These are phyloP conservation scores for human DNA, from an alignment of 2,113 vertebrate genomes.

Conservation along the genomic window DNA sequence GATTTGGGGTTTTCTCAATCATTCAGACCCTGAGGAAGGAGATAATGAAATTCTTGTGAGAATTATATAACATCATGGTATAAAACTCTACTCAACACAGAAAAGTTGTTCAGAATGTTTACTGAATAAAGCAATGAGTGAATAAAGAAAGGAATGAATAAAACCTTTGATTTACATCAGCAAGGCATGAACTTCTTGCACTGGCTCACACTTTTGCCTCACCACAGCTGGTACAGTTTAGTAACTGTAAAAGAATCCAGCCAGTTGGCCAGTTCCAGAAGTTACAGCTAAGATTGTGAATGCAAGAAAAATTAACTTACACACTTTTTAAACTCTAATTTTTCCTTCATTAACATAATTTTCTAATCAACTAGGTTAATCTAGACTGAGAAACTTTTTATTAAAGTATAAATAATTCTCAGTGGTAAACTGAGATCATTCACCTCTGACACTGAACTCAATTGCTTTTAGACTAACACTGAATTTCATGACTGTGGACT, in stretches of 20 bases:
- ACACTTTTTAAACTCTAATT: not conserved
- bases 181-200: not conserved
- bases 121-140: not conserved
- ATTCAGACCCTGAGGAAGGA: not conserved
- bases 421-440: slow-evolving; percentile 22
- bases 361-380: slow-evolving; percentile 19
- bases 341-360: slow-evolving; percentile 19
- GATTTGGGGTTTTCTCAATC: not conserved
- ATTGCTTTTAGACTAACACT: slow-evolving; percentile 43
- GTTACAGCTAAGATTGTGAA: not conserved
- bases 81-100: not conserved
- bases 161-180: not conserved
- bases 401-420: slow-evolving; percentile 34
- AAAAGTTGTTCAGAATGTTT: not conserved
- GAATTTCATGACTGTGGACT: slow-evolving; percentile 2
- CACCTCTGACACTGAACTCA: not conserved
- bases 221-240: not conserved
- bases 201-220: not conserved
- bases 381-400: slow-evolving; percentile 31
- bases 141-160: not conserved
- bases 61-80: not conserved
- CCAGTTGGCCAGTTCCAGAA: not conserved
- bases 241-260: not conserved
- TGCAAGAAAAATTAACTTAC: not conserved
- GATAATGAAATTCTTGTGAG: not conserved